These are phyloP conservation scores for Chironomus riparius DNA, from an alignment of 2,888 invertebrate genomes.

Conservation along the genomic window DNA sequence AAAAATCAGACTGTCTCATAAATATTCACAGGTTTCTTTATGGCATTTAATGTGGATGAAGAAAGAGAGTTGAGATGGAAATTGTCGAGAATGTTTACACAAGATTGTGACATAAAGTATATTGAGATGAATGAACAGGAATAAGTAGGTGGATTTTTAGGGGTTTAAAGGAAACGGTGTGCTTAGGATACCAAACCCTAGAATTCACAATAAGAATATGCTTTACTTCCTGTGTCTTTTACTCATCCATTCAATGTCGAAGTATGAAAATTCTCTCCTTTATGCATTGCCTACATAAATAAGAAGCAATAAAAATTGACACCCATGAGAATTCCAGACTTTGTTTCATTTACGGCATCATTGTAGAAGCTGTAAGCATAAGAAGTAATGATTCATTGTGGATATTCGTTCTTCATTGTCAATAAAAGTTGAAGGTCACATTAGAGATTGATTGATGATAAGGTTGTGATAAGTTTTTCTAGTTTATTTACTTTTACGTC, in stretches of 20 bases:
- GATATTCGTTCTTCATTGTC: neutral
- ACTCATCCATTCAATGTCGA: too few species aligned
- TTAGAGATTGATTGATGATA: neutral
- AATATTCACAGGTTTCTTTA: conserved; percentile 13
- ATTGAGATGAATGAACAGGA: neutral
- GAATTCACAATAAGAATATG: too few species aligned
- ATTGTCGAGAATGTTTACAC: neutral
- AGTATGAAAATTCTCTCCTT: too few species aligned
- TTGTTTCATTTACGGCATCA: neutral
- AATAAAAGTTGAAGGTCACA: conserved; percentile 14
- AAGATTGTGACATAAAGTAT: neutral
- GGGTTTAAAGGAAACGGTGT: too few species aligned
- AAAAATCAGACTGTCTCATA: conserved; percentile 16
- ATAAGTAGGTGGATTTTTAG: neutral
- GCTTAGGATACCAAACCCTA: too few species aligned
- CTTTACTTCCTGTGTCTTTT: too few species aligned
- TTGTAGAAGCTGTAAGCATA: too few species aligned
- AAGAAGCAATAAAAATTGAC: conserved; percentile 15
- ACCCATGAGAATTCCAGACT: conserved; percentile 9
- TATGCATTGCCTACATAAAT: conserved; percentile 7
- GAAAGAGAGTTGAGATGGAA: too few species aligned
- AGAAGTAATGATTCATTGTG: neutral
- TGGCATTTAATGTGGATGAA: neutral
- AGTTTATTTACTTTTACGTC: too few species aligned
- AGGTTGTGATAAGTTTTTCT: neutral